Percentiles rank a stretch among this genome's conserved stretches.
Evolutionary conservation across 2,797 vertebrate species (phyloP).

Genomic region (Gallinago solitaria): DNA sequence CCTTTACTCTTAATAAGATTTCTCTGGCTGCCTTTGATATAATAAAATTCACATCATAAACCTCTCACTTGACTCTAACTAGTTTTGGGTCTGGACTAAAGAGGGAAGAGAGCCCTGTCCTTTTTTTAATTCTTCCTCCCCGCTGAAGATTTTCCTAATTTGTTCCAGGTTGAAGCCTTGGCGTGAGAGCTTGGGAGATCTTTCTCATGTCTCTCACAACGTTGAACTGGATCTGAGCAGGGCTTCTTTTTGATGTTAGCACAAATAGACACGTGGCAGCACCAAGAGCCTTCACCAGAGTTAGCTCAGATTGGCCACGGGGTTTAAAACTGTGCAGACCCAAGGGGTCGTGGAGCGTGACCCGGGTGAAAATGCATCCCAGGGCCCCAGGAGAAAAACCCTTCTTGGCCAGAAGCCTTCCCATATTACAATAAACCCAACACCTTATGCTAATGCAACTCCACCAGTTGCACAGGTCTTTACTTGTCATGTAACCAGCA

Average conservation of each 20-base stretch:
- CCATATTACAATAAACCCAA: neutral
- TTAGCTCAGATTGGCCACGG: neutral
- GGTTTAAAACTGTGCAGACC: neutral
- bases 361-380: neutral
- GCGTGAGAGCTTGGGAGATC: conserved; percentile 21
- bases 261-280: neutral
- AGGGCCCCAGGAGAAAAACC: neutral
- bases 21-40: conserved; percentile 8
- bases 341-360: neutral
- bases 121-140: neutral
- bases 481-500: neutral
- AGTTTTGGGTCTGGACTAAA: neutral
- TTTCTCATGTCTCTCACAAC: neutral
- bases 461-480: neutral
- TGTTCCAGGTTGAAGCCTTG: conserved; percentile 54
- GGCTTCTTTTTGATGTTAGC: neutral
- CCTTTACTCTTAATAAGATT: neutral
- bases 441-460: neutral
- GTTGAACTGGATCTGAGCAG: neutral
- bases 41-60: neutral
- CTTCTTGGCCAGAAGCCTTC: conserved; percentile 4
- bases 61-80: neutral
- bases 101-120: neutral
- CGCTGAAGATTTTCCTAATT: conserved; percentile 32
- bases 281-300: neutral